Conservation (phyloP, 1,140 invertebrate species). For the Lasioglossum albipes region DNA sequence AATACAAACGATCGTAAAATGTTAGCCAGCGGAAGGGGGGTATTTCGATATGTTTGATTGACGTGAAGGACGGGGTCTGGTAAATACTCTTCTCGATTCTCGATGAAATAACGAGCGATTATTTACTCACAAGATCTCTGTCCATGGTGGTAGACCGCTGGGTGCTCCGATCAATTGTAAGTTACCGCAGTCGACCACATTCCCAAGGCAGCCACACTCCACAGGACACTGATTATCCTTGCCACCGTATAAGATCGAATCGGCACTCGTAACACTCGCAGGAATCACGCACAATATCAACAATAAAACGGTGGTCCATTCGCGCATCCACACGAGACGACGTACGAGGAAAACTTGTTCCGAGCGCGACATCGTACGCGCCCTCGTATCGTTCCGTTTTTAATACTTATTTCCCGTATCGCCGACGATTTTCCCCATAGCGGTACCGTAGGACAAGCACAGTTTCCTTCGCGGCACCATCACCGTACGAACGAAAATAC, state of each 20-base stretch:
- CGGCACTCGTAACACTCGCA: slow-evolving; percentile 20
- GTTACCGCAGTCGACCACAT: slow-evolving; percentile 71
- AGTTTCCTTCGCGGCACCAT: slow-evolving; percentile 40
- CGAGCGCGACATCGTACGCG: slow-evolving; percentile 48
- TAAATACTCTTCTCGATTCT: background rate
- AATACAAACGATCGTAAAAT: background rate
- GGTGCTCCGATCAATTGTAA: slow-evolving; percentile 74
- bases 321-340: slow-evolving; percentile 21
- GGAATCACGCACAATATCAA: slow-evolving; percentile 5
- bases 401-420: slow-evolving; percentile 44
- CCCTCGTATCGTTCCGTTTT: slow-evolving; percentile 32
- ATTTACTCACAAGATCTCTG: slow-evolving; percentile 73
- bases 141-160: slow-evolving; percentile 76
- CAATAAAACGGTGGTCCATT: slow-evolving; percentile 13
- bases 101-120: slow-evolving; percentile 27
- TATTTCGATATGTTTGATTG: background rate
- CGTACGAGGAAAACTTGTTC: slow-evolving; percentile 23
- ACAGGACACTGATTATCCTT: slow-evolving; percentile 71
- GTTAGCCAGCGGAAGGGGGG: background rate
- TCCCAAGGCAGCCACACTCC: slow-evolving; percentile 75
- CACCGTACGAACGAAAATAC: slow-evolving; percentile 61
- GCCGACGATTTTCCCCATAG: slow-evolving; percentile 43
- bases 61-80: background rate
- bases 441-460: slow-evolving; percentile 32
- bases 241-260: background rate